Base-by-base conservation (phyloP, 1,140 invertebrate species). In the Neodiprion lecontei region DNA sequence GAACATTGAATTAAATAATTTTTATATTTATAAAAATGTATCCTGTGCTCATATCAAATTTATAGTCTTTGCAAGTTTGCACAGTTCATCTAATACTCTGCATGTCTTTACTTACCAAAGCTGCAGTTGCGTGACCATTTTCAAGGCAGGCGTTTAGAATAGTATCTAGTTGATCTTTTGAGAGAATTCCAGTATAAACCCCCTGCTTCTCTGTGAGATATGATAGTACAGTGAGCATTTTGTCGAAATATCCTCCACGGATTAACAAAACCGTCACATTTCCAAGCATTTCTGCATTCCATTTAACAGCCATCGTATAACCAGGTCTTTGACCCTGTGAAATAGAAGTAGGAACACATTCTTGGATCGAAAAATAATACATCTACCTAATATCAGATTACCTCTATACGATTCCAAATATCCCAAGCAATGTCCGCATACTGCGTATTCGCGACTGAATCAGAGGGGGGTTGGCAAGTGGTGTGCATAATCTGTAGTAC, bases 401-500 rank as follows among this genome's bases (percentile, higher is more conserved):
- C 81, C 75, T 78, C 47, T 11, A 83, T 69, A 17, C 72, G 49
- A 61, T 77, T 68, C 81, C 79, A 86, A 17, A 78, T 72, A 48
- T 74, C 74, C 76, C 70, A 81, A 7, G 81, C 85, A 72, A 76
- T 77, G 7, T 80, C 48, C 10, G 79, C 77, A 48, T 76, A 83
- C 49, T 77, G 48, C 21, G 73, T 47, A 72, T 75, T 79, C 4
- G 80, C 28, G 0, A 74, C 28, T 8, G 71, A 83, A 7, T 47
- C 48, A 23, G 40, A 9, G 7, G 40, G 9, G 2, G 70, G 70
- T 21, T 48, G 0, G 47, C 70, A 71, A 17, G 11, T 61, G 4
- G 53, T 61, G 53, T 61, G 53, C 89, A 93, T 91, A 10, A 91
- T 91, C 40, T 88, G 82, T 1, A 94, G 80, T 1, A 93, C 81